phyloP scores from a whole-genome alignment of 2,113 vertebrate species.

The Tychaedon coryphoeus region DNA sequence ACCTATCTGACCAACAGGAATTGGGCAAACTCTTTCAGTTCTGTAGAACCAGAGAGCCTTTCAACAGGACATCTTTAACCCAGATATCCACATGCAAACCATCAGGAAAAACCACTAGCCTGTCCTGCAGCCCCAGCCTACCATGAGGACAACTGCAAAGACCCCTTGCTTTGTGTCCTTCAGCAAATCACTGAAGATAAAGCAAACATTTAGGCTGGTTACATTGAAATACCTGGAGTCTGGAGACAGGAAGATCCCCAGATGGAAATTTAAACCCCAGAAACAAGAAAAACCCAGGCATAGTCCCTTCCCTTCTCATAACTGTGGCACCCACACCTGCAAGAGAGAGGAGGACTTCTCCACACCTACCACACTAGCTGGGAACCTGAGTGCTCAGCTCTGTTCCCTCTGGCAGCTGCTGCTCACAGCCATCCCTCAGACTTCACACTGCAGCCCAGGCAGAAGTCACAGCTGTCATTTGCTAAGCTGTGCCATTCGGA shows the following conservation, averaged over 20 bases:
- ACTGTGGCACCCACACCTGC: background rate
- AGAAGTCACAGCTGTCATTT: constrained; percentile 32
- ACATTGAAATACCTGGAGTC: background rate
- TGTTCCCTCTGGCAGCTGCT: constrained; percentile 22
- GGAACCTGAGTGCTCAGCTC: background rate
- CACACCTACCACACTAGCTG: background rate
- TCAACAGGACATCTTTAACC: background rate
- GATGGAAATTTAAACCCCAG: background rate
- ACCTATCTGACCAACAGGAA: background rate
- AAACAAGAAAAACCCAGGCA: background rate
- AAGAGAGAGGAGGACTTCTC: background rate
- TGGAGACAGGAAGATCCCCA: background rate
- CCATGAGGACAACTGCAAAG: background rate
- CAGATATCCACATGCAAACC: background rate
- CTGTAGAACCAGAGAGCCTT: background rate
- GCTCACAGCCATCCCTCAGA: constrained; percentile 10
- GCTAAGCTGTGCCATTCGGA: background rate
- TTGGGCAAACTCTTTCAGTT: background rate
- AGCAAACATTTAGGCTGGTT: background rate
- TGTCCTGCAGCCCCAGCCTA: background rate
- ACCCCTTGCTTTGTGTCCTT: background rate
- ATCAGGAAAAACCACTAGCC: background rate
- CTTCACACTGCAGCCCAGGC: background rate
- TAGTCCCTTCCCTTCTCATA: background rate
- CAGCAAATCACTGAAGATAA: background rate